Conservation (phyloP, 2,113 vertebrate genomes). For the Tupaia chinensis region DNA sequence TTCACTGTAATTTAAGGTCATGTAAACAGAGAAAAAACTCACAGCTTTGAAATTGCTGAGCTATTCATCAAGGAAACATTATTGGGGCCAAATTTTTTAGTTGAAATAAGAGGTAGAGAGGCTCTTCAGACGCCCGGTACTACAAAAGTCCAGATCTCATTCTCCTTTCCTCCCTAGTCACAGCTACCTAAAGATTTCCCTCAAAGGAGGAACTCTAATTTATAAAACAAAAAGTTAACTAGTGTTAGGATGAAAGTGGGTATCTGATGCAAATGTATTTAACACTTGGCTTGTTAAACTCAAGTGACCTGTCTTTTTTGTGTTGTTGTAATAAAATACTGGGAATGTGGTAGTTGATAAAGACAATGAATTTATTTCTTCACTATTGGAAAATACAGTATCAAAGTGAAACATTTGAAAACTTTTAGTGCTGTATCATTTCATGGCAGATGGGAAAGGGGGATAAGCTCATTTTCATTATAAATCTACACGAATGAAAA, state of each 20-base stretch:
- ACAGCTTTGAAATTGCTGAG: slow-evolving; percentile 4
- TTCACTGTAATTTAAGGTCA: slow-evolving; percentile 44
- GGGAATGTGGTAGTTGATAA: too few relatives aligned
- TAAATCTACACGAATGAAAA: too few relatives aligned
- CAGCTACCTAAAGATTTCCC: not conserved
- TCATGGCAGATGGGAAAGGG: too few relatives aligned
- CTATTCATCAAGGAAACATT: slow-evolving; percentile 33
- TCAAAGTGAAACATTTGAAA: too few relatives aligned
- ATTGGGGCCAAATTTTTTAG: not conserved
- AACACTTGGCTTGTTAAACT: not conserved
- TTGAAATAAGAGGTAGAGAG: not conserved
- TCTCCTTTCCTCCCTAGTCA: not conserved
- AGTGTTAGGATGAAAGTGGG: not conserved
- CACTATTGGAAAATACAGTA: too few relatives aligned
- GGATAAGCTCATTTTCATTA: too few relatives aligned
- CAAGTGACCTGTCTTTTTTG: not conserved
- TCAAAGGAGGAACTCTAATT: not conserved
- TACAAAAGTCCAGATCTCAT: not conserved
- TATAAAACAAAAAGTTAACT: not conserved
- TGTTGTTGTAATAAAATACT: too few relatives aligned
- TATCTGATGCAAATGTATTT: not conserved
- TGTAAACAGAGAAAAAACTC: slow-evolving; percentile 32
- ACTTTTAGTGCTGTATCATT: too few relatives aligned
- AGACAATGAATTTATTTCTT: too few relatives aligned
- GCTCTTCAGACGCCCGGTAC: not conserved